Base-by-base conservation (phyloP, 2,888 invertebrate genomes). In the Aleiodes alternator region DNA sequence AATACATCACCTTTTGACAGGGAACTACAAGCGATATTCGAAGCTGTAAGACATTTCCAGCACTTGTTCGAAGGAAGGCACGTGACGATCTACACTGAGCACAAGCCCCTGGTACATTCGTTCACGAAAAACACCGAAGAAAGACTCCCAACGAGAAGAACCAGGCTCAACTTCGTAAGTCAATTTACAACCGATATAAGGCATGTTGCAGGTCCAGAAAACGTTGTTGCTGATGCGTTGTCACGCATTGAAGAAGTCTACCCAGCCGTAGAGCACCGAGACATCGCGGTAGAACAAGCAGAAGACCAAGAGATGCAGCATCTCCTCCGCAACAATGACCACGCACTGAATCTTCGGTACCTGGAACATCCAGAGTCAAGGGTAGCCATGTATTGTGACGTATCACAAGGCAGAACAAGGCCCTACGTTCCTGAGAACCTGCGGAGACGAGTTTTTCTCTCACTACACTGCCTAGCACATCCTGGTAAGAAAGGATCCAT, bases 1-100 rank as follows among this genome's bases (percentile, higher is more conserved):
- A 59, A 14, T 38, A 59, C 59, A 34, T 14, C 79, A 23, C 77
- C 82, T 3, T 81, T 82, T 64, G 79, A 83, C 56, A 14, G 80
- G 9, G 79, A 76, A 75, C 11, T 77, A 3, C 50, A 51, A 9
- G 73, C 72, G 0, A 57, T 77, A 1, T 73, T 38, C 16, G 50
- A 66, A 8, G 29, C 57, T 4, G 9, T 77, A 0, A 69, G 68
- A 57, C 66, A 69, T 11, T 75, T 78, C 9, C 38, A 12, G 0
- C 51, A 16, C 11, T 9, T 66, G 9, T 31, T 78, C 0, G 75
- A 78, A 29, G 72, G 70, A 14, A 6, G n/a, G n/a, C 61, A 70
- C 0, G 14, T 78, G 0, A 31, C 29, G 0, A 73, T 73, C 5
- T 14, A 12, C 11, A 77, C 77, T 3, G 74, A 77, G 23, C 76